Evolutionary conservation across 2,797 vertebrate genomes (phyloP).

Genomic region (Mustela erminea): DNA sequence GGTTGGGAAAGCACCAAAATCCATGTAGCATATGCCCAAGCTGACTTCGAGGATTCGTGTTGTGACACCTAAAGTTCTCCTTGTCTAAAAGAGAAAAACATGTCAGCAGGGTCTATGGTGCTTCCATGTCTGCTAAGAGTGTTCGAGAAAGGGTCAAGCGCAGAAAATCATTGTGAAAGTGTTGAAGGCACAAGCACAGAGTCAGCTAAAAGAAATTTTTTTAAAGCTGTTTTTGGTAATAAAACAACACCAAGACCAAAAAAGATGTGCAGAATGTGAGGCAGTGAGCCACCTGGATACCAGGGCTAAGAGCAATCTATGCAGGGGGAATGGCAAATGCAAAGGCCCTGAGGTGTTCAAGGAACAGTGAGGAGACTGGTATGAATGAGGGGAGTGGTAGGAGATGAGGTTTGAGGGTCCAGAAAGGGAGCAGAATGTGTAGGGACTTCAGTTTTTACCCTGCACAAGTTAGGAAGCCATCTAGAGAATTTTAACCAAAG

Average conservation of each 20-base stretch:
- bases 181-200: not conserved
- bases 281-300: not conserved
- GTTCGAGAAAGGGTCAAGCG: not conserved
- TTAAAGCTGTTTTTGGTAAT: not conserved
- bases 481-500: constrained; percentile 39
- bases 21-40: not conserved
- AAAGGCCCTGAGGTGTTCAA: not conserved
- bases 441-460: not conserved
- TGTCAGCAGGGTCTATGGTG: not conserved
- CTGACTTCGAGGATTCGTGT: not conserved
- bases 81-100: not conserved
- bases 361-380: not conserved
- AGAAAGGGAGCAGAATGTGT: not conserved
- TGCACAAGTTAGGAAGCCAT: not conserved
- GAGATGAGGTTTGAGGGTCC: not conserved
- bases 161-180: not conserved
- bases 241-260: not conserved
- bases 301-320: not conserved
- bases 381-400: not conserved
- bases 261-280: not conserved
- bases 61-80: not conserved
- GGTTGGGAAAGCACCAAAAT: not conserved
- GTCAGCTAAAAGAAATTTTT: not conserved
- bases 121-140: not conserved
- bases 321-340: not conserved